phyloP scores from a whole-genome alignment of 2,113 vertebrate species.

The Mus pahari region DNA sequence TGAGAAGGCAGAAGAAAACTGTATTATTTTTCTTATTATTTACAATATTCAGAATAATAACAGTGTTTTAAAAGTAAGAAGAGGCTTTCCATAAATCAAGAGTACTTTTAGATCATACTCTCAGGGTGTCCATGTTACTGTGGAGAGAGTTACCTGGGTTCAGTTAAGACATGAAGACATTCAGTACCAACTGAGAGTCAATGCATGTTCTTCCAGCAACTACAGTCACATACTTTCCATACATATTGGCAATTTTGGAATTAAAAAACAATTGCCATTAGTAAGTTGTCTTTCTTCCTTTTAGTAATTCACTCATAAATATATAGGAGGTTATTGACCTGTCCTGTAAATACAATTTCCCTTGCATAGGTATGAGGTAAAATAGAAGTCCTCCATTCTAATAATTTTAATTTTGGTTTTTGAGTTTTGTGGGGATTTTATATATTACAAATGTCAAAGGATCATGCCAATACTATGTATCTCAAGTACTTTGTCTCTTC shows the following conservation, averaged over 20 bases:
- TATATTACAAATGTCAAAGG: background rate
- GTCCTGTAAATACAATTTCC: background rate
- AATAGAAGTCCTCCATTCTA: background rate
- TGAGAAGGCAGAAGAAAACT: background rate
- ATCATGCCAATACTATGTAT: background rate
- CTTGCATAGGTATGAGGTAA: background rate
- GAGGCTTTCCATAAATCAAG: slow-evolving; percentile 10
- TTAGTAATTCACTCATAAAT: background rate
- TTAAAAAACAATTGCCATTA: background rate
- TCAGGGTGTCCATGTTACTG: background rate
- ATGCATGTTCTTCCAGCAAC: background rate
- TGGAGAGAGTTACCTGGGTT: background rate
- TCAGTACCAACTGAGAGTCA: background rate
- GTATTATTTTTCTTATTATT: background rate
- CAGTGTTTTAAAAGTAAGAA: background rate
- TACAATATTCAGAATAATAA: background rate
- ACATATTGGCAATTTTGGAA: background rate
- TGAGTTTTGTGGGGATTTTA: background rate
- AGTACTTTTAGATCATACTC: background rate
- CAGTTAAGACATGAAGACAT: background rate
- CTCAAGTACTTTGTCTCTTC: background rate
- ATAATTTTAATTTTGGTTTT: background rate
- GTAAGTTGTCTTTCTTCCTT: background rate
- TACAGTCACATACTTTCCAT: background rate
- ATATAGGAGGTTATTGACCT: background rate